Evolutionary conservation across 2,797 vertebrate genomes (phyloP).

Genomic region (Siniperca obscura): DNA sequence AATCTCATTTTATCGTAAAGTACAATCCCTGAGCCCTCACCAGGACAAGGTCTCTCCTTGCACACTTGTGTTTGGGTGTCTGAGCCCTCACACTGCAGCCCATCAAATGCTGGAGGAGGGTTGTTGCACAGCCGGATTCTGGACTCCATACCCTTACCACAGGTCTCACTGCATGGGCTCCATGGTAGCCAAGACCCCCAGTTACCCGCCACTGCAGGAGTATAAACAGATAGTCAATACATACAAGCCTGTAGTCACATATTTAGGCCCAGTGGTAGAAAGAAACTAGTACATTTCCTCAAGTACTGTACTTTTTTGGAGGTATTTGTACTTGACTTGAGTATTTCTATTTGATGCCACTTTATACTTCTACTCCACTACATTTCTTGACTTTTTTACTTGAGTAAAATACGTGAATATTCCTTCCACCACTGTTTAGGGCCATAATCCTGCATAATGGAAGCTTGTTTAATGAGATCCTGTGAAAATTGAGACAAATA

Average conservation of each 20-base stretch:
- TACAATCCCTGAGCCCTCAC: constrained; percentile 74
- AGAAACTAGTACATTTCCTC: background rate
- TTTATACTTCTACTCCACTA: background rate
- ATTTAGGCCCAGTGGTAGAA: background rate
- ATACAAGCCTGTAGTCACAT: background rate
- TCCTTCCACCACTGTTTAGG: too few relatives aligned
- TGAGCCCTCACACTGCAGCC: constrained; percentile 86
- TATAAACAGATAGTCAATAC: background rate
- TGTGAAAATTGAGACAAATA: background rate
- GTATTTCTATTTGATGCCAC: background rate
- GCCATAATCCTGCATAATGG: too few relatives aligned
- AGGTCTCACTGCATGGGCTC: constrained; percentile 92
- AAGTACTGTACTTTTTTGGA: background rate
- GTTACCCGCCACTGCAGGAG: constrained; percentile 87
- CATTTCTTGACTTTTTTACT: background rate
- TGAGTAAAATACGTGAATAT: too few relatives aligned
- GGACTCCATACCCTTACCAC: constrained; percentile 91
- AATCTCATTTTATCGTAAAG: background rate
- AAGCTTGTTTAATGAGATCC: background rate
- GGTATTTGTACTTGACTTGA: background rate
- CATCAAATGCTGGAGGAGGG: constrained; percentile 90
- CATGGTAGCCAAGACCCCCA: constrained; percentile 95
- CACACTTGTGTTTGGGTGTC: constrained; percentile 93
- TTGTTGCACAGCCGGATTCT: constrained; percentile 91
- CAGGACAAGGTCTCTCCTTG: constrained; percentile 90